Evolutionary conservation across 2,113 vertebrate species (phyloP).

Genomic region (Girardinichthys multiradiatus): DNA sequence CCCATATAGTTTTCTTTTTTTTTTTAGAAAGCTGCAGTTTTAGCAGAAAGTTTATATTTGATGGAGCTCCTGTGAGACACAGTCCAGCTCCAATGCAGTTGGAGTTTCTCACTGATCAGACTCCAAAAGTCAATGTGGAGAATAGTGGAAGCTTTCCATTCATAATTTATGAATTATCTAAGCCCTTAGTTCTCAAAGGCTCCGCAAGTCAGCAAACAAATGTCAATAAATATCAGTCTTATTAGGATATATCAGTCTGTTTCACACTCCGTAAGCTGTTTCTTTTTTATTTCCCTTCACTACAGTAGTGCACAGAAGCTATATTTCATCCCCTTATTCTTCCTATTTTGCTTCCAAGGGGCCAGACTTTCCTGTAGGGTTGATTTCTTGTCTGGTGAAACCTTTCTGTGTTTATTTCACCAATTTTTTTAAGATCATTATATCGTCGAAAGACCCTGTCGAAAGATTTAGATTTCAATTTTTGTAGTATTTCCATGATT

Average conservation of each 20-base stretch:
- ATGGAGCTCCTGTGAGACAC: neutral
- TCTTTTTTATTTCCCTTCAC: neutral
- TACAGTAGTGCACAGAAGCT: neutral
- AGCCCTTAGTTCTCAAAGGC: neutral
- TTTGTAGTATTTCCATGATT: neutral
- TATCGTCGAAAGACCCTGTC: neutral
- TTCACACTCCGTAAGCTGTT: neutral
- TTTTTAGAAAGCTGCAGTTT: neutral
- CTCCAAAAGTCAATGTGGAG: neutral
- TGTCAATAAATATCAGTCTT: neutral
- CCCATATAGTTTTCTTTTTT: neutral
- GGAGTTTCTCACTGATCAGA: neutral
- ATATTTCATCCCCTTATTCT: neutral
- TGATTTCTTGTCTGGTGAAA: neutral
- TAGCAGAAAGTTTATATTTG: neutral
- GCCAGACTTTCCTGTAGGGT: too few species aligned
- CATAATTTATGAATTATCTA: conserved; percentile 4
- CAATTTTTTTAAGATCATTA: neutral
- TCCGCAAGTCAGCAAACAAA: conserved; percentile 1
- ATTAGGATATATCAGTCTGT: neutral
- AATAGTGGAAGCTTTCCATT: too few species aligned
- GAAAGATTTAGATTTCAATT: neutral
- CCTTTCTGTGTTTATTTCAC: neutral
- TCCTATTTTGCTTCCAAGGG: neutral
- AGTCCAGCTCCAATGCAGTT: neutral